phyloP scores from a whole-genome alignment of 2,888 invertebrate genomes.

The Hirtodrosophila histrioides region DNA sequence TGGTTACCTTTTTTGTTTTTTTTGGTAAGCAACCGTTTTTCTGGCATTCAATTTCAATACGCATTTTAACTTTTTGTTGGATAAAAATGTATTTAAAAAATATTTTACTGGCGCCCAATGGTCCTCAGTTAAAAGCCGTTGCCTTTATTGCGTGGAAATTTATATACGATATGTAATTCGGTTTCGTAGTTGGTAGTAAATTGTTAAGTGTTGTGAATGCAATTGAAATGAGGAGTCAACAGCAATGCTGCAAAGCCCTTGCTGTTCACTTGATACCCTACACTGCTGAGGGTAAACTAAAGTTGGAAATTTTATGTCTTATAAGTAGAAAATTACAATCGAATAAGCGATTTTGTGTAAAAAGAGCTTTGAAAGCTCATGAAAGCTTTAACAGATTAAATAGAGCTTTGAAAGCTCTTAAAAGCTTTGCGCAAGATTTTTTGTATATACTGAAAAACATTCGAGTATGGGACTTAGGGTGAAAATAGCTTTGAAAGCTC shows the following conservation, averaged over 20 bases:
- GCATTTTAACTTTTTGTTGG: conserved; percentile 26
- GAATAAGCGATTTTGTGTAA: too few relatives aligned
- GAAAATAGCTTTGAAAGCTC: too few relatives aligned
- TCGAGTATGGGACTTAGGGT: too few relatives aligned
- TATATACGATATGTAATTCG: conserved; percentile 44
- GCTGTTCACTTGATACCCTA: conserved; percentile 28
- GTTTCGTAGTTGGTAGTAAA: conserved; percentile 57
- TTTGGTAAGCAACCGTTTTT: conserved; percentile 20
- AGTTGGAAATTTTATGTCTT: too few relatives aligned
- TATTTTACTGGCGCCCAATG: conserved; percentile 39
- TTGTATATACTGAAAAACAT: too few relatives aligned
- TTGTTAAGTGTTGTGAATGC: conserved; percentile 72
- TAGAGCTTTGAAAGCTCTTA: too few relatives aligned
- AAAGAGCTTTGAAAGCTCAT: too few relatives aligned
- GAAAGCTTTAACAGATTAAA: too few relatives aligned
- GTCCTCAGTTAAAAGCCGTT: conserved; percentile 40
- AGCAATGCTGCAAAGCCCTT: conserved; percentile 4
- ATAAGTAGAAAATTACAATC: too few relatives aligned
- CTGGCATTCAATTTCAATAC: conserved; percentile 10
- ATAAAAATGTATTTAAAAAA: conserved; percentile 50
- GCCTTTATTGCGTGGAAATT: conserved; percentile 70
- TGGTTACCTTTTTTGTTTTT: neutral
- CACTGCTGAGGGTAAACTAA: neutral
- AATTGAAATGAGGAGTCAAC: conserved; percentile 69
- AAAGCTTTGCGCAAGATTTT: too few relatives aligned